phyloP scores from a whole-genome alignment of 2,888 invertebrate genomes.

The Neoascia interrupta region DNA sequence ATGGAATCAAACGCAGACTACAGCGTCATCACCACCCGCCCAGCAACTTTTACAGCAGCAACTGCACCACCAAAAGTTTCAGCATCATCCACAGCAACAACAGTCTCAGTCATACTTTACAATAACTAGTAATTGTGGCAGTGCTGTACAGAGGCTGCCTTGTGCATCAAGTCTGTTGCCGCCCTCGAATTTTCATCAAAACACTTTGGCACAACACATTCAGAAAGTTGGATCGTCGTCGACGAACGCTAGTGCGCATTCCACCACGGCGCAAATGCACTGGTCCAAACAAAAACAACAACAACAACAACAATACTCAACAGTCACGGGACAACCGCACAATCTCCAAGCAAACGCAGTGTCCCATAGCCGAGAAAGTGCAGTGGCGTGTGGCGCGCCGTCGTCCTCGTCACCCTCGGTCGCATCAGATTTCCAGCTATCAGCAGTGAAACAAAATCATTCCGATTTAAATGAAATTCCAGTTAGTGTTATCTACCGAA shows the following conservation, averaged over 20 bases:
- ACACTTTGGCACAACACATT: slow-evolving; percentile 77
- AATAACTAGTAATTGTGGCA: slow-evolving; percentile 31
- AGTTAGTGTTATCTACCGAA: slow-evolving; percentile 78
- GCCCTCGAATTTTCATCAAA: slow-evolving; percentile 78
- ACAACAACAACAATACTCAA: slow-evolving; percentile 58
- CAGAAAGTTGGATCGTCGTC: slow-evolving; percentile 74
- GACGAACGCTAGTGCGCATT: slow-evolving; percentile 31
- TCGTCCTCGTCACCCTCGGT: slow-evolving; percentile 4
- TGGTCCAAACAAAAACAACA: slow-evolving; percentile 12
- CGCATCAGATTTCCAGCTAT: slow-evolving; percentile 13
- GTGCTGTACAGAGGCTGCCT: slow-evolving; percentile 38
- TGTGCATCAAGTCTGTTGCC: slow-evolving; percentile 72
- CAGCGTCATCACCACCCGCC: slow-evolving; percentile 44
- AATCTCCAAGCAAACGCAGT: slow-evolving; percentile 20
- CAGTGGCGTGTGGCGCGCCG: slow-evolving; percentile 1
- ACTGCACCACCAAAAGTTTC: slow-evolving; percentile 14
- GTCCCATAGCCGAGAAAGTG: slow-evolving; percentile 24
- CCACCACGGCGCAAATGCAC: slow-evolving; percentile 4
- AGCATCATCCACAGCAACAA: slow-evolving; percentile 31
- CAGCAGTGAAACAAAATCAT: slow-evolving; percentile 74
- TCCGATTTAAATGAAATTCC: slow-evolving; percentile 79
- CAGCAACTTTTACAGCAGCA: slow-evolving; percentile 46
- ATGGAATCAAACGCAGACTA: slow-evolving; percentile 63
- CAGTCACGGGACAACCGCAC: slow-evolving; percentile 31
- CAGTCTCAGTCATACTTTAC: slow-evolving; percentile 43